phyloP scores from a whole-genome alignment of 2,888 invertebrate species.

The Drosophila longiperda region DNA sequence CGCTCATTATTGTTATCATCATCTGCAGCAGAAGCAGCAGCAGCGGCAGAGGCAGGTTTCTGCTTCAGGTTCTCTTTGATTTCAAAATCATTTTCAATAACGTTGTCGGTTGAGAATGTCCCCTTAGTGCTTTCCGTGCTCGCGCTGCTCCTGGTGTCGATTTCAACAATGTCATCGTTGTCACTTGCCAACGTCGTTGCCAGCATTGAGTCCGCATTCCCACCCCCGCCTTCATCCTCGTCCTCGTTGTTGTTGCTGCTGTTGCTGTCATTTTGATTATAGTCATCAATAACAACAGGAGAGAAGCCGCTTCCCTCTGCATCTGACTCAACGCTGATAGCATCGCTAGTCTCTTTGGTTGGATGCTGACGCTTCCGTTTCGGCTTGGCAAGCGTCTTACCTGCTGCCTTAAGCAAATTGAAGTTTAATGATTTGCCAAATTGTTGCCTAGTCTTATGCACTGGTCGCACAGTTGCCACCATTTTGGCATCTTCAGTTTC shows the following conservation, averaged over 20 bases:
- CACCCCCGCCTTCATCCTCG: too few relatives aligned
- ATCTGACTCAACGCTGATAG: slow-evolving; percentile 46
- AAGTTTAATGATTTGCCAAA: slow-evolving; percentile 83
- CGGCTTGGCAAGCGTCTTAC: slow-evolving; percentile 67
- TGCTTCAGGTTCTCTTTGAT: slow-evolving; percentile 65
- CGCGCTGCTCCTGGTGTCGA: slow-evolving; percentile 60
- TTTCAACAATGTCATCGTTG: slow-evolving; percentile 72
- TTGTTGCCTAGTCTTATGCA: slow-evolving; percentile 56
- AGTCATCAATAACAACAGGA: slow-evolving; percentile 76
- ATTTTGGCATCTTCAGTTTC: slow-evolving; percentile 8
- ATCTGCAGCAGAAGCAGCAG: slow-evolving; percentile 33
- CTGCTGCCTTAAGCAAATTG: slow-evolving; percentile 79
- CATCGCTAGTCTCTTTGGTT: slow-evolving; percentile 35
- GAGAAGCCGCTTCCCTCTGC: slow-evolving; percentile 48
- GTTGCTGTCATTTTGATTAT: slow-evolving; percentile 78
- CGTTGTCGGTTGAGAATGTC: slow-evolving; percentile 37
- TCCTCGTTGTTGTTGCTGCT: slow-evolving; percentile 24
- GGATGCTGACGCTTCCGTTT: slow-evolving; percentile 28
- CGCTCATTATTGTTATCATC: slow-evolving; percentile 81
- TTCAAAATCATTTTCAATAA: slow-evolving; percentile 80
- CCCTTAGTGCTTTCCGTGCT: slow-evolving; percentile 21
- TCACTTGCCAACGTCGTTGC: slow-evolving; percentile 52
- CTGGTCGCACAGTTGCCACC: slow-evolving; percentile 25
- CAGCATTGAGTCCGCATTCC: slow-evolving; percentile 17
- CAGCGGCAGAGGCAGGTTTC: slow-evolving; percentile 48